phyloP scores from a whole-genome alignment of 2,888 invertebrate genomes.

The Epinotia demarniana region DNA sequence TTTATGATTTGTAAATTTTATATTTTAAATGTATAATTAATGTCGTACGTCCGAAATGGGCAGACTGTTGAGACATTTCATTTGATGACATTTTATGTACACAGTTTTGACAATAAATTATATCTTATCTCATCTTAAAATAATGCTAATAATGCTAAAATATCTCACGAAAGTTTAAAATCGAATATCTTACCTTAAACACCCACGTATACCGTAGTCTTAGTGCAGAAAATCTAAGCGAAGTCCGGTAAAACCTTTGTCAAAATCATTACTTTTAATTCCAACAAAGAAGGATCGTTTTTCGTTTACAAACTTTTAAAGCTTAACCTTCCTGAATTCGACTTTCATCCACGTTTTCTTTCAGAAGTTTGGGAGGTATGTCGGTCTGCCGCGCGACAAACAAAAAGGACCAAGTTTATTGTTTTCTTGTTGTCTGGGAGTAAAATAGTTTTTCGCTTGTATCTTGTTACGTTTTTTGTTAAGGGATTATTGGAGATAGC shows the following conservation, averaged over 20 bases:
- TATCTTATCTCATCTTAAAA: too few relatives aligned
- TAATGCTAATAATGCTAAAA: too few relatives aligned
- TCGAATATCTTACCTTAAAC: too few relatives aligned
- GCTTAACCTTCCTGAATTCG: slow-evolving; percentile 29
- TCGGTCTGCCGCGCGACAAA: slow-evolving; percentile 33
- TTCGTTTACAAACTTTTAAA: slow-evolving; percentile 34
- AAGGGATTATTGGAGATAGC: slow-evolving; percentile 23
- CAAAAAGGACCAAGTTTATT: slow-evolving; percentile 40
- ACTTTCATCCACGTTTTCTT: slow-evolving; percentile 35
- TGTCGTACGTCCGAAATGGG: too few relatives aligned
- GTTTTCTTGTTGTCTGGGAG: slow-evolving; percentile 32
- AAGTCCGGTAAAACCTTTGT: not conserved
- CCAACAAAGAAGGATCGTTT: slow-evolving; percentile 16
- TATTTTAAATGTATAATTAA: too few relatives aligned
- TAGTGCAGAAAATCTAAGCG: not conserved
- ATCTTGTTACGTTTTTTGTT: slow-evolving; percentile 22
- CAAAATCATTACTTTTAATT: slow-evolving; percentile 7
- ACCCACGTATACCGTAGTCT: too few relatives aligned
- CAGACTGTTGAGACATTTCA: too few relatives aligned
- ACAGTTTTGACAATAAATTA: too few relatives aligned
- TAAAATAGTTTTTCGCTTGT: slow-evolving; percentile 41
- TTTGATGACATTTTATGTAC: too few relatives aligned
- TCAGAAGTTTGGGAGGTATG: slow-evolving; percentile 29
- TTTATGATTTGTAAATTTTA: too few relatives aligned
- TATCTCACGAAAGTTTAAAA: too few relatives aligned